Percentiles rank a stretch among this genome's conserved stretches.
These are phyloP conservation scores for Chrysochloris asiatica DNA, from an alignment of 2,113 vertebrate genomes.

Conservation along the genomic window DNA sequence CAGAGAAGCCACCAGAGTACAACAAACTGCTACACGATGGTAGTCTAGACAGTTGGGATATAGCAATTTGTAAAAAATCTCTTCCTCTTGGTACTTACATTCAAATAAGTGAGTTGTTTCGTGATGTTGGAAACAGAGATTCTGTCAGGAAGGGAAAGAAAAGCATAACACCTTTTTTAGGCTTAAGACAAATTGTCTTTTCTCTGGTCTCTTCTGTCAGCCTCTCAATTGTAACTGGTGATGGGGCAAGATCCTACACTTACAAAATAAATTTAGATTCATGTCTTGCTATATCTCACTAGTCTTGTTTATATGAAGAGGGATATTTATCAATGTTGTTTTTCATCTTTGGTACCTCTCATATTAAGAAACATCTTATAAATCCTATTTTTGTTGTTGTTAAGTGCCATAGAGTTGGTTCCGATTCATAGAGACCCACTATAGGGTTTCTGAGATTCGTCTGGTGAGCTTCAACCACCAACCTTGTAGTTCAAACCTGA, in stretches of 20 bases:
- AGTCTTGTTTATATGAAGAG: not conserved
- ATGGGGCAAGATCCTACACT: not conserved
- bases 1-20: not conserved
- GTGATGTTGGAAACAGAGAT: not conserved
- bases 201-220: not conserved
- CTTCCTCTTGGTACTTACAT: not conserved
- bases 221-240: not conserved
- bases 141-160: not conserved
- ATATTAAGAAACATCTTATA: not conserved
- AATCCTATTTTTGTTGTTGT: too few relatives aligned
- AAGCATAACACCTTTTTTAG: not conserved
- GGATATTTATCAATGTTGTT: not conserved
- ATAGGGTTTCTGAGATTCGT: too few relatives aligned
- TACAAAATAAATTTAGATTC: not conserved
- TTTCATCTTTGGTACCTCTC: not conserved
- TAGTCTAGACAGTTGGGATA: not conserved
- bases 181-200: not conserved
- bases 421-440: too few relatives aligned
- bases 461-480: too few relatives aligned
- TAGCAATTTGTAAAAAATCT: not conserved
- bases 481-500: too few relatives aligned
- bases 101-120: not conserved
- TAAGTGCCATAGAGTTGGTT: too few relatives aligned
- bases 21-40: not conserved
- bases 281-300: not conserved